Base-by-base conservation (phyloP, 2,888 invertebrate species). In the Amiota mariae region DNA sequence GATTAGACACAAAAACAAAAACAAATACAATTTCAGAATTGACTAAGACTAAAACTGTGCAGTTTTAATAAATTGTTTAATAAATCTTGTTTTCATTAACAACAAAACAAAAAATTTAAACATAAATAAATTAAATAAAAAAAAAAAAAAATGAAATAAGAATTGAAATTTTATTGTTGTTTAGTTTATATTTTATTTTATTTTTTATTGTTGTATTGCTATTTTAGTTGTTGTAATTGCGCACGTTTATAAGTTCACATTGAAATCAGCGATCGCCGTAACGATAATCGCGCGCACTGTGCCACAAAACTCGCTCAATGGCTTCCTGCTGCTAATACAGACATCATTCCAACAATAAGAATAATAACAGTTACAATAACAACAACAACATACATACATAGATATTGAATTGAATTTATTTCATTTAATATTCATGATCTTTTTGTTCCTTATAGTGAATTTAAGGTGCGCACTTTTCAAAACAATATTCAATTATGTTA, bases 311-410 rank as follows among this genome's bases (percentile, higher is more conserved):
- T 75, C 8, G 13, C 67, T 36, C 48, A 18, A 11, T 73, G 76
- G 82, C 85, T 82, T 85, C 84, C 82, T 85, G 85, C 84, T 85
- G 81, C 83, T 82, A 83, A 84, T 78, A 82, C 79, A 82, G 85
- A 82, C 80, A 82, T 82, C 80, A 80, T 72, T 78, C 59, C 76
- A 75, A 77, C 77, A 76, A 77, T 74, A 73, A 54, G 20, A 61
- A 61, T 59, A 18, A 74, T 73, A 76, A 47, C 76, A 68, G 72
- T 75, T 80, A 78, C 67, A 68, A 9, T 79, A 81, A 81, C 75
- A 15, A 20, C 20, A 24, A 59, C 59, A 59, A 12, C n/a, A 59
- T 4, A 2, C 0, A 6, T 36, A 36, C 8, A 36, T 36, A 36
- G 74, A 72, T 71, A 76, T 73, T 73, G 70, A 76, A 74, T 74